Conservation (phyloP, 2,113 vertebrate species). For the chimpanzee (Pan troglodytes) region NHGRI_mPanTro3-v2.1_pri NC_072398.2:224413001-224413500, state of each 20-base stretch:
- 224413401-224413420: not conserved
- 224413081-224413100: not conserved
- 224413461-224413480: not conserved
- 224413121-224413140: not conserved
- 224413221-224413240: too few species aligned
- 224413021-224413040: not conserved
- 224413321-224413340: not conserved
- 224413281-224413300: too few species aligned
- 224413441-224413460: not conserved
- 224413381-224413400: not conserved
- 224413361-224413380: not conserved
- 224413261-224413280: not conserved
- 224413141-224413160: too few species aligned
- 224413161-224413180: not conserved
- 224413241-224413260: not conserved
- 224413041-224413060: not conserved
- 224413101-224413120: not conserved
- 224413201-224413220: not conserved
- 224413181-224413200: not conserved
- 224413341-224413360: not conserved
- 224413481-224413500: not conserved
- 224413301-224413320: not conserved
- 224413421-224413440: not conserved
- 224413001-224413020: not conserved
- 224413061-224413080: accelerated